These are phyloP conservation scores for Rhinophrynus dorsalis DNA, from an alignment of 2,797 vertebrate species.

Conservation along the genomic window DNA sequence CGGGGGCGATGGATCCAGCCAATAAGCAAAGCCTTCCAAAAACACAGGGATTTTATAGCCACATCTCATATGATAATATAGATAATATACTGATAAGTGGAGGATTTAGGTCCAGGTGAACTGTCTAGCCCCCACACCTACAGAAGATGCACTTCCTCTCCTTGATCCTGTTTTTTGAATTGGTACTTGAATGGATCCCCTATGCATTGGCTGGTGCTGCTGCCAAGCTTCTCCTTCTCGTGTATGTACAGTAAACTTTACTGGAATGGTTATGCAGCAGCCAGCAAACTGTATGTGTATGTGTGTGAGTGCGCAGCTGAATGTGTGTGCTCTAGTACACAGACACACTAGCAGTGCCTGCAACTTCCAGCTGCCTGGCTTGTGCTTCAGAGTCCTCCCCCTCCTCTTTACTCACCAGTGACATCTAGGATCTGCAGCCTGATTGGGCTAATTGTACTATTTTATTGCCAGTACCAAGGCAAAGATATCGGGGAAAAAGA, in stretches of 20 bases:
- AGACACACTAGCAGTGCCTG: conserved; percentile 64
- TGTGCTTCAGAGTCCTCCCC: conserved; percentile 59
- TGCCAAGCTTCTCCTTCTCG: neutral
- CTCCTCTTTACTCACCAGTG: conserved; percentile 56
- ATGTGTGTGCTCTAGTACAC: conserved; percentile 59
- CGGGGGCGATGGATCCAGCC: conserved; percentile 40
- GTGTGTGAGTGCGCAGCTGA: conserved; percentile 3
- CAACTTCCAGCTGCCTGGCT: conserved; percentile 66
- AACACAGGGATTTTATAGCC: neutral
- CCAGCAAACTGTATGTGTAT: neutral
- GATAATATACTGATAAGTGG: neutral
- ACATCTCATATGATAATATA: neutral
- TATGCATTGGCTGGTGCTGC: neutral
- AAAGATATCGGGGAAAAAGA: conserved; percentile 20
- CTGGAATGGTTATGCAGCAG: neutral
- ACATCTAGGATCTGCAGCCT: conserved; percentile 56
- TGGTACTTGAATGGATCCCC: conserved; percentile 1
- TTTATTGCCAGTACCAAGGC: conserved; percentile 52
- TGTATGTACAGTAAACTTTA: conserved; percentile 21
- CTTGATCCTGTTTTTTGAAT: neutral
- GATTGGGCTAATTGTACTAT: conserved; percentile 69
- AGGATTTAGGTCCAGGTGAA: neutral
- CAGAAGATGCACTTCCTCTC: neutral
- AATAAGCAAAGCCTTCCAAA: conserved; percentile 6
- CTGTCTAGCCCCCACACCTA: neutral